Conservation (phyloP, 2,888 invertebrate genomes). For the Heliothis peltigera region DNA sequence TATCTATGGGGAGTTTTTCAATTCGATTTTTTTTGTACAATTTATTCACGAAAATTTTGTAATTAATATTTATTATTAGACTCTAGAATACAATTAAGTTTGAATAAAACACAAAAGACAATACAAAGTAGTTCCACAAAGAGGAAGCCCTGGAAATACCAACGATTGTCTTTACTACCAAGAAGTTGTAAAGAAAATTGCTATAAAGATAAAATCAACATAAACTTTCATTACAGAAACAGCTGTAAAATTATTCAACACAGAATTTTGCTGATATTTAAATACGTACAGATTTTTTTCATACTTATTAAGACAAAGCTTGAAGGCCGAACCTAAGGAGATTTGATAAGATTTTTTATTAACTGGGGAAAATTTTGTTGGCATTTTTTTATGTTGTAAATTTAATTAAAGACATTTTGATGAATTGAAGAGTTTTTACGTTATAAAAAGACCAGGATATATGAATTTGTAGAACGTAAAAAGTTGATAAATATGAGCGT, state of each 20-base stretch:
- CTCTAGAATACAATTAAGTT: too few relatives aligned
- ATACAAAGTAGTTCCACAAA: too few relatives aligned
- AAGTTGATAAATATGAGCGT: neutral
- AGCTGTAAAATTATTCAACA: constrained; percentile 6
- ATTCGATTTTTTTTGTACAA: too few relatives aligned
- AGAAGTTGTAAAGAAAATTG: constrained; percentile 1
- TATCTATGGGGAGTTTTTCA: neutral
- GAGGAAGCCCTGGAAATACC: constrained; percentile 9
- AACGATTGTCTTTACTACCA: constrained; percentile 20
- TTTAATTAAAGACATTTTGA: constrained; percentile 13
- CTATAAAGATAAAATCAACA: constrained; percentile 25
- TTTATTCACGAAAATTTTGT: too few relatives aligned
- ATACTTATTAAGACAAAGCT: constrained; percentile 10
- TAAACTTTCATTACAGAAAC: constrained; percentile 1
- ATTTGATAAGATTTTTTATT: constrained; percentile 32
- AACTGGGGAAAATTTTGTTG: constrained; percentile 4
- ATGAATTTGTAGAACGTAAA: neutral
- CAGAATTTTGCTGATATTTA: constrained; percentile 16
- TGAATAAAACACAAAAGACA: too few relatives aligned
- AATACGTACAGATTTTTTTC: constrained; percentile 17
- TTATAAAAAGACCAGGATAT: neutral
- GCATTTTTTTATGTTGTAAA: constrained; percentile 11
- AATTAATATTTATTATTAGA: too few relatives aligned
- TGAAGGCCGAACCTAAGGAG: constrained; percentile 9
- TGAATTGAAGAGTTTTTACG: neutral